Conservation (phyloP, 1,140 invertebrate genomes). For the Venturia canescens region DNA sequence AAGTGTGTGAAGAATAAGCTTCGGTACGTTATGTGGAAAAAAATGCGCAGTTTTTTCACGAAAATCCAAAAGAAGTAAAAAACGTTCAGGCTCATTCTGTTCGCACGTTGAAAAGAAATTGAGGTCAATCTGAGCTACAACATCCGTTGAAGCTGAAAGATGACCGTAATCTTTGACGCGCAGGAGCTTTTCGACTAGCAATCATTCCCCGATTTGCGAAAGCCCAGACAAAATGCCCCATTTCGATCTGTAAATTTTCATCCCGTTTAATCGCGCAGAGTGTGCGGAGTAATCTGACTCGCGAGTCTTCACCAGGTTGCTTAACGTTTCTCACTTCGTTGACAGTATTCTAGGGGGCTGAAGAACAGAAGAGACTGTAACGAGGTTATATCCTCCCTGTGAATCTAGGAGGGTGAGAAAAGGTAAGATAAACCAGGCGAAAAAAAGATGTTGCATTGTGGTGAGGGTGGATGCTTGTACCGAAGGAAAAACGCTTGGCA, state of each 20-base stretch:
- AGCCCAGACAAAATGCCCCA: not conserved
- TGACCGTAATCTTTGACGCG: too few species aligned
- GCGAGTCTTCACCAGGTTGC: slow-evolving; percentile 8
- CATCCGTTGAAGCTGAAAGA: too few species aligned
- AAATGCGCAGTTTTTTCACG: too few species aligned
- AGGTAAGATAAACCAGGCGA: slow-evolving; percentile 8
- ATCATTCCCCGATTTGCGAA: too few species aligned
- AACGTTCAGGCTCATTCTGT: too few species aligned
- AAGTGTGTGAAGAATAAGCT: too few species aligned
- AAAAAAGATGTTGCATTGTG: slow-evolving; percentile 10
- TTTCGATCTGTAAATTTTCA: not conserved
- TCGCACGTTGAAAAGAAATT: too few species aligned
- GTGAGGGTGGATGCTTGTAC: not conserved
- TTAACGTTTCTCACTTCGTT: slow-evolving; percentile 45
- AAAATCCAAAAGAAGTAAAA: too few species aligned
- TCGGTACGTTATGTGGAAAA: too few species aligned
- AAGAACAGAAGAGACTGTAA: slow-evolving; percentile 6
- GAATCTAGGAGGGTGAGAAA: not conserved
- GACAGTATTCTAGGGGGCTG: slow-evolving; percentile 43
- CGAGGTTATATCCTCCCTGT: not conserved
- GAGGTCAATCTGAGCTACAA: too few species aligned
- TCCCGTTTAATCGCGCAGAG: not conserved
- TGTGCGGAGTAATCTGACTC: slow-evolving; percentile 43
- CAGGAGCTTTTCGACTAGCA: too few species aligned
- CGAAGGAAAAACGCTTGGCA: slow-evolving; percentile 36